phyloP scores from a whole-genome alignment of 2,888 invertebrate species.

The Campoplex nolae region DNA sequence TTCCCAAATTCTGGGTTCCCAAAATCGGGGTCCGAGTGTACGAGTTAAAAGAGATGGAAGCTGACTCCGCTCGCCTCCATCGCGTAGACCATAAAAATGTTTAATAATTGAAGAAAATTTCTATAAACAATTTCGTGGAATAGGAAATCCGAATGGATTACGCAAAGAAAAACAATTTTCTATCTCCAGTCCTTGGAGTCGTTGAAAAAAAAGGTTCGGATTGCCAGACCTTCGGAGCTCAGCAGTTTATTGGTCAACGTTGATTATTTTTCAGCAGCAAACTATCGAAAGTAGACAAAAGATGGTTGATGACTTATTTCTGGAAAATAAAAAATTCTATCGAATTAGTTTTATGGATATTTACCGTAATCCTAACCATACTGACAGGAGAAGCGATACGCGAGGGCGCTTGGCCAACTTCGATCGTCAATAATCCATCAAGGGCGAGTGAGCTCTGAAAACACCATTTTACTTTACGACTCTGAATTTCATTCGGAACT shows the following conservation, averaged over 20 bases:
- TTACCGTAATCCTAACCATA: not conserved
- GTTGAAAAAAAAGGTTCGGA: not conserved
- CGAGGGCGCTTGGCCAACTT: not conserved
- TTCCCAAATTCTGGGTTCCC: too few relatives aligned
- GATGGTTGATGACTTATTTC: not conserved
- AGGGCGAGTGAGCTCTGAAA: not conserved
- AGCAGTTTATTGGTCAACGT: not conserved
- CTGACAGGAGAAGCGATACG: not conserved
- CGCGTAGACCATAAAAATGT: not conserved
- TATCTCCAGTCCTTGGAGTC: not conserved
- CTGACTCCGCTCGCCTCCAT: not conserved
- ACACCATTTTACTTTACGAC: not conserved
- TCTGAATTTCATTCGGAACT: not conserved
- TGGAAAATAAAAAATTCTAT: not conserved
- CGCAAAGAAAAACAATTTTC: not conserved
- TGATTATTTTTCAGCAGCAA: not conserved
- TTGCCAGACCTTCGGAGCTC: not conserved
- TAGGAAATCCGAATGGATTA: not conserved
- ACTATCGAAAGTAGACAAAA: not conserved
- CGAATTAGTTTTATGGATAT: not conserved
- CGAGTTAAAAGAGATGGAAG: not conserved
- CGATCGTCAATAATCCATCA: not conserved
- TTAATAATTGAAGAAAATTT: not conserved
- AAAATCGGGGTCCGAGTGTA: not conserved
- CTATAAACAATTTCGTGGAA: not conserved